A percentile compares a stretch with the other conserved stretches of the same genome.
These are phyloP conservation scores for Lepidochitona cinerea DNA, from an alignment of 2,888 invertebrate species.

Conservation along the genomic window DNA sequence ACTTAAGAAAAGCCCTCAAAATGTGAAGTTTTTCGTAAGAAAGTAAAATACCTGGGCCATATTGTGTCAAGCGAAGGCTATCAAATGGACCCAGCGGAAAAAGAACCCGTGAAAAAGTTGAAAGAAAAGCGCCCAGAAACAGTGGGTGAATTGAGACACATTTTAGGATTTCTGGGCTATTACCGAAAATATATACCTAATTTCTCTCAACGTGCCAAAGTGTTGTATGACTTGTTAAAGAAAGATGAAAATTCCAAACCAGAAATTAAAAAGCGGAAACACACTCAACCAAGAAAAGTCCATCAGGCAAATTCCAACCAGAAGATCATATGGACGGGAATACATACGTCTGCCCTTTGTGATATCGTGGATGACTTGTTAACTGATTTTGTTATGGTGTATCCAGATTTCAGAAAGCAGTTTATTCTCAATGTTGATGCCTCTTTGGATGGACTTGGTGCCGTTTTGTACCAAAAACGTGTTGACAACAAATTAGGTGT, in stretches of 20 bases:
- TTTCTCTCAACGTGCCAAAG: neutral
- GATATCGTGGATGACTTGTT: constrained; percentile 4
- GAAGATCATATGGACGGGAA: constrained; percentile 12
- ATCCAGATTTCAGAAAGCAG: constrained; percentile 9
- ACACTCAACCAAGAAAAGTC: neutral
- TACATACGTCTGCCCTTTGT: constrained; percentile 10
- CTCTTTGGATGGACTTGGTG: constrained; percentile 13
- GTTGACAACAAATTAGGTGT: constrained; percentile 10
- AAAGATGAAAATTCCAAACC: neutral
- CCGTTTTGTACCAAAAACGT: constrained; percentile 20
- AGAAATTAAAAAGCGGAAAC: neutral
- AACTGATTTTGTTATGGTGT: constrained; percentile 11
- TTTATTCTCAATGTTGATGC: constrained; percentile 17
- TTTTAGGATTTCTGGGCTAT: neutral
- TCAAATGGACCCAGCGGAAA: neutral
- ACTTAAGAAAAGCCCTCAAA: neutral
- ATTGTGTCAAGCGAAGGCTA: neutral
- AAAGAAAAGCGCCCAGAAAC: neutral
- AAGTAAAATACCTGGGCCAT: neutral
- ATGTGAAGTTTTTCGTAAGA: neutral
- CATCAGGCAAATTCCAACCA: neutral
- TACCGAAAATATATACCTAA: neutral
- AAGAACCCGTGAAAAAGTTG: neutral
- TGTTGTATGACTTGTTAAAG: neutral
- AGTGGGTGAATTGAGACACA: neutral